phyloP scores from a whole-genome alignment of 2,113 vertebrate species.

The Oreochromis spilurus region DNA sequence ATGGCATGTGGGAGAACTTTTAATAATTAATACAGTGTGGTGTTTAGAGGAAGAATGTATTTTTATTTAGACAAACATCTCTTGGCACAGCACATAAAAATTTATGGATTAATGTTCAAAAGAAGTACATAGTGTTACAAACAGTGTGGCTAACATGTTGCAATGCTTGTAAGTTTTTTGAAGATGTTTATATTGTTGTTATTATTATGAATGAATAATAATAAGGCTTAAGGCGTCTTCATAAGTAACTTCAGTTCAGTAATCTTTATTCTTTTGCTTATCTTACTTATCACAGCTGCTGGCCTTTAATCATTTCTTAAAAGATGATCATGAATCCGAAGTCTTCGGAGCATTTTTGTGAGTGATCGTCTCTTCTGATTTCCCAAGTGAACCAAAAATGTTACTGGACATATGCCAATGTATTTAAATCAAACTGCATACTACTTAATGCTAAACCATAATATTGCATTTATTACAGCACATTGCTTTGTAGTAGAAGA shows the following conservation, averaged over 20 bases:
- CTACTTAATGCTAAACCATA: not conserved
- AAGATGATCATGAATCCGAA: not conserved
- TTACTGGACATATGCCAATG: not conserved
- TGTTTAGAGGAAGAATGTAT: not conserved
- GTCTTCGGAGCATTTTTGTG: not conserved
- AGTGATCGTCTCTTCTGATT: not conserved
- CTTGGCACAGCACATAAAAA: not conserved
- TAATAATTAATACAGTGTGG: not conserved
- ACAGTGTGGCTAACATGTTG: not conserved
- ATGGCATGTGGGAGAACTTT: not conserved
- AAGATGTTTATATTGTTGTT: not conserved
- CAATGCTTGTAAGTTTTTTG: not conserved
- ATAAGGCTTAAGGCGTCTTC: not conserved
- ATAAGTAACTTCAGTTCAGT: not conserved
- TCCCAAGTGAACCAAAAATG: not conserved
- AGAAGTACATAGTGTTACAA: not conserved
- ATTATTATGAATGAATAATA: not conserved
- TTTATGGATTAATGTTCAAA: not conserved
- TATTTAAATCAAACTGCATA: not conserved
- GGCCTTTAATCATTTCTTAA: not conserved
- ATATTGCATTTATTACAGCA: not conserved
- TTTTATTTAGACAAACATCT: not conserved
- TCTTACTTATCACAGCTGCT: conserved; percentile 4
- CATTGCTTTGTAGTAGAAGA: not conserved
- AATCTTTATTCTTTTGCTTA: not conserved